Evolutionary conservation across 2,113 vertebrate genomes (phyloP).

Genomic region (Phrynocephalus versicolor): DNA sequence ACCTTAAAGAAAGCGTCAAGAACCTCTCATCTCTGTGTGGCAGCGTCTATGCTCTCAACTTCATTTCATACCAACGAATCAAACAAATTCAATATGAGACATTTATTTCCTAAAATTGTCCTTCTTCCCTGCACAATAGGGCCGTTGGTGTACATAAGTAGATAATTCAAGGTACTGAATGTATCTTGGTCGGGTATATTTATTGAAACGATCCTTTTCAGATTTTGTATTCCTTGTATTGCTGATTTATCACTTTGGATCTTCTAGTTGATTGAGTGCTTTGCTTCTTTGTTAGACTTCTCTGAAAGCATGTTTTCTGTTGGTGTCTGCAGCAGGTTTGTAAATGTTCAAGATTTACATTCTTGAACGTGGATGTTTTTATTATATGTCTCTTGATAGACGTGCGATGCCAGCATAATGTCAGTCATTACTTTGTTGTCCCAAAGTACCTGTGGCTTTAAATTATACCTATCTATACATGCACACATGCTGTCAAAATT

Average conservation of each 20-base stretch:
- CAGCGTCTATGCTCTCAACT: slow-evolving; percentile 2
- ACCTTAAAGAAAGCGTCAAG: neutral
- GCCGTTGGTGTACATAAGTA: slow-evolving; percentile 30
- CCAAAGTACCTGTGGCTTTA: slow-evolving; percentile 64
- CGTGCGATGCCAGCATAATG: slow-evolving; percentile 36
- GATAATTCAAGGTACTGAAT: slow-evolving; percentile 21
- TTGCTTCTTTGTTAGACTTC: neutral
- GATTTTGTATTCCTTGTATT: slow-evolving; percentile 18
- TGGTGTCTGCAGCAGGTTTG: slow-evolving; percentile 20
- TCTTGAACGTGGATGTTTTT: slow-evolving; percentile 28
- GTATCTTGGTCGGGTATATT: slow-evolving; percentile 38
- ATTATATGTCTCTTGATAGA: slow-evolving; percentile 31
- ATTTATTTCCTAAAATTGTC: neutral
- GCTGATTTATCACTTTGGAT: slow-evolving; percentile 29
- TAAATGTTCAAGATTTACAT: slow-evolving; percentile 45
- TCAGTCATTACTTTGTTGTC: slow-evolving; percentile 50
- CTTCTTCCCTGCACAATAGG: slow-evolving; percentile 26
- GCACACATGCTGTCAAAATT: slow-evolving; percentile 2
- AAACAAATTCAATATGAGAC: neutral
- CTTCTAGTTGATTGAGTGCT: slow-evolving; percentile 2
- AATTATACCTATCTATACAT: slow-evolving; percentile 27
- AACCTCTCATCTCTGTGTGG: neutral
- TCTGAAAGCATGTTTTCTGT: slow-evolving; percentile 45
- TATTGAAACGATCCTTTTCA: slow-evolving; percentile 30
- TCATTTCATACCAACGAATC: neutral